phyloP scores from a whole-genome alignment of 2,113 vertebrate species.

The Mystacornis crossleyi region DNA sequence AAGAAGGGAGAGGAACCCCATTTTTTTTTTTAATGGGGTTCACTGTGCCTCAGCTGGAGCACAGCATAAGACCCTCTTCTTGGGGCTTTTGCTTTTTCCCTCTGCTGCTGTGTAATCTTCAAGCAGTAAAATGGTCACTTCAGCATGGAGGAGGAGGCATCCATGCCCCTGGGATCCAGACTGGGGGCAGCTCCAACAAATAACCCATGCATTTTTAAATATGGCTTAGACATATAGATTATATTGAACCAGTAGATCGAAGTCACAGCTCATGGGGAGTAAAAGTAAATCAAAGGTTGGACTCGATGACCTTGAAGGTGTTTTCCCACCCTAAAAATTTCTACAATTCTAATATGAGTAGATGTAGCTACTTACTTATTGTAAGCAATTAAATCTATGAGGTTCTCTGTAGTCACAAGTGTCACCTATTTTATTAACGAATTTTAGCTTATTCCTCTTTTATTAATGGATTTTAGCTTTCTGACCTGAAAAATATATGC shows the following conservation, averaged over 20 bases:
- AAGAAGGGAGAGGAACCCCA: neutral
- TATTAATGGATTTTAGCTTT: neutral
- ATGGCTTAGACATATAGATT: neutral
- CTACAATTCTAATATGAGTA: neutral
- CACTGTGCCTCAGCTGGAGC: neutral
- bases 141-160: neutral
- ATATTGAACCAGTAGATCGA: neutral
- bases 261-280: neutral
- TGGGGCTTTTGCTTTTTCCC: neutral
- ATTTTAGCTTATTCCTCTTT: neutral
- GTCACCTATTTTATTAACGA: neutral
- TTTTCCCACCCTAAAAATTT: neutral
- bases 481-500: neutral
- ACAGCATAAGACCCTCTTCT: neutral
- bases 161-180: neutral
- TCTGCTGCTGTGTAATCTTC: neutral
- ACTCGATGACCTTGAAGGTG: neutral
- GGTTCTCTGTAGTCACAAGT: neutral
- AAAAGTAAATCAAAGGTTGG: neutral
- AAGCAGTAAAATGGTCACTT: neutral
- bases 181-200: neutral
- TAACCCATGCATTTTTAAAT: neutral
- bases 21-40: neutral
- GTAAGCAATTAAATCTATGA: neutral
- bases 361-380: neutral